phyloP scores from a whole-genome alignment of 2,113 vertebrate genomes.

The Sakesphorus luctuosus region DNA sequence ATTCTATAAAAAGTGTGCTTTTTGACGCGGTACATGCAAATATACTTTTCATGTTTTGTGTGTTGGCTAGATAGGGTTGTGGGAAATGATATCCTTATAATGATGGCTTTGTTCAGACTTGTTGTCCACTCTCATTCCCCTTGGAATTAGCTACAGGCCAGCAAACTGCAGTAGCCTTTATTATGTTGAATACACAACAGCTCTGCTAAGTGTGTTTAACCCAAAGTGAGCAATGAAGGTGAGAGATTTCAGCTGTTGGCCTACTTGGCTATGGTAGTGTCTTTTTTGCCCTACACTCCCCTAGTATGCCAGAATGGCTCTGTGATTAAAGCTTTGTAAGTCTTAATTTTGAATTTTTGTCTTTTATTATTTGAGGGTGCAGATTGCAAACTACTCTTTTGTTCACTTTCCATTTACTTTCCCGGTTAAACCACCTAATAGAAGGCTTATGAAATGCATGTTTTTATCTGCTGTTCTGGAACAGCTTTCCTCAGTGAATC shows the following conservation, averaged over 20 bases:
- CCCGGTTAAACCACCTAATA: neutral
- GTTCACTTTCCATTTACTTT: constrained; percentile 20
- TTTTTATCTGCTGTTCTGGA: constrained; percentile 21
- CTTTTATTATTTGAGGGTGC: neutral
- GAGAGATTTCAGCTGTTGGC: neutral
- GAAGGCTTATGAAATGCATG: neutral
- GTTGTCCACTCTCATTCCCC: constrained; percentile 50
- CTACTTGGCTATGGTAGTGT: neutral
- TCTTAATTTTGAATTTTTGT: neutral
- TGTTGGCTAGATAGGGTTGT: constrained; percentile 35
- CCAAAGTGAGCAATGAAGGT: neutral
- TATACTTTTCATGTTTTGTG: neutral
- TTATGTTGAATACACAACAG: neutral
- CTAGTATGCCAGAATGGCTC: neutral
- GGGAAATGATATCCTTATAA: constrained; percentile 45
- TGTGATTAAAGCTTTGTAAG: neutral
- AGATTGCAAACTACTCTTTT: neutral
- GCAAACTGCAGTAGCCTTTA: constrained; percentile 30
- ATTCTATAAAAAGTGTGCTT: neutral
- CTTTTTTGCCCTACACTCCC: neutral
- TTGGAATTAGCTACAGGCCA: constrained; percentile 37
- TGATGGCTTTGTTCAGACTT: constrained; percentile 53
- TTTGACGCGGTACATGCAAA: neutral
- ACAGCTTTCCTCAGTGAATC: neutral
- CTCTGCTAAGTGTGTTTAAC: neutral